These are phyloP conservation scores for Eubucco bourcierii DNA, from an alignment of 2,113 vertebrate genomes.

Conservation along the genomic window DNA sequence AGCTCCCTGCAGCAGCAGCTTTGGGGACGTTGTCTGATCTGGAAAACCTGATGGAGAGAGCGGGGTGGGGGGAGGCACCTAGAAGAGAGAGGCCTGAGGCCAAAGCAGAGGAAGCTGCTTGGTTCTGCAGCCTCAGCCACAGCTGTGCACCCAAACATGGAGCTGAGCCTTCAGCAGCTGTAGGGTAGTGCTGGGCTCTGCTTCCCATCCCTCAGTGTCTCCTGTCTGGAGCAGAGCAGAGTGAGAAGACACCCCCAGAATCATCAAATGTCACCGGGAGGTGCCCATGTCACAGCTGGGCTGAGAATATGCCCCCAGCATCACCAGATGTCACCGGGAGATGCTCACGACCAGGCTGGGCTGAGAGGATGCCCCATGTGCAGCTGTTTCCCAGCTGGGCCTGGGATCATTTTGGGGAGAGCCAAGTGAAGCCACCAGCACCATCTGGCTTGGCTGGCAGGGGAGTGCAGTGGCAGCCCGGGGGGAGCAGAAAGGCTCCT, in stretches of 20 bases:
- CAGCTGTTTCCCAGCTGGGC: background rate
- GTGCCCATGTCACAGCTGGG: no score
- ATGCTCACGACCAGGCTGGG: background rate
- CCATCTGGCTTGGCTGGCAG: background rate
- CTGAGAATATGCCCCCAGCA: no score
- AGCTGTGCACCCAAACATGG: background rate
- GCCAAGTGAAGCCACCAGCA: background rate
- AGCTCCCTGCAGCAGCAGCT: background rate
- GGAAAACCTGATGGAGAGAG: background rate
- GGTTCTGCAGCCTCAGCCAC: background rate
- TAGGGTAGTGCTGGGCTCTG: background rate
- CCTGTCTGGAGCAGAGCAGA: background rate
- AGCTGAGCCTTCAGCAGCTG: background rate
- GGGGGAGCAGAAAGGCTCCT: background rate
- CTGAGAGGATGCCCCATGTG: background rate
- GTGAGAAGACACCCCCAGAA: background rate
- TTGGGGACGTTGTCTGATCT: no score
- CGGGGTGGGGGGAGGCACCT: background rate
- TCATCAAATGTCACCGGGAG: background rate
- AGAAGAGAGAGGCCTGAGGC: no score
- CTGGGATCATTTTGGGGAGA: background rate
- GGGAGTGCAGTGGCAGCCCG: fast-evolving
- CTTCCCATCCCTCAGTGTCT: background rate
- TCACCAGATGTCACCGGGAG: background rate
- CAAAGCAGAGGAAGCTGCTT: background rate